A percentile compares a stretch with the other conserved stretches of the same genome.
Evolutionary conservation across 2,888 invertebrate genomes (phyloP).

Genomic region (Notodromas monacha): DNA sequence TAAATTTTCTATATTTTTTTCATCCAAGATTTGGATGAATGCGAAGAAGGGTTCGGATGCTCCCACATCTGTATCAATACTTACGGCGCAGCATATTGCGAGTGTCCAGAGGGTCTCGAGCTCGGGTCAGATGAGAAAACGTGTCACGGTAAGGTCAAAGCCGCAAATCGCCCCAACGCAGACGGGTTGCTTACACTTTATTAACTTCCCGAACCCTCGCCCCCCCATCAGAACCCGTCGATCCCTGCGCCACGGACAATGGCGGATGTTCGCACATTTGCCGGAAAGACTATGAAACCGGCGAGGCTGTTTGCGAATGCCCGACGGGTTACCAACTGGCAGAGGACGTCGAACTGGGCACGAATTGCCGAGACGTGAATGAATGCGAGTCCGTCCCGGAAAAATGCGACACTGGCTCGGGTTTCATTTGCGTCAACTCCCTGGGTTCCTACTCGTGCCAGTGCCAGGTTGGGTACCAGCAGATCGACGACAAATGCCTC

Average conservation of each 20-base stretch:
- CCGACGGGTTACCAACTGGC: constrained; percentile 20
- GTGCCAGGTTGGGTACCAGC: constrained; percentile 40
- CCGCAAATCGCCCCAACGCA: too few relatives aligned
- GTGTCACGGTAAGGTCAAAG: constrained; percentile 13
- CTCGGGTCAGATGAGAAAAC: constrained; percentile 13
- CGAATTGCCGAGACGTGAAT: constrained; percentile 24
- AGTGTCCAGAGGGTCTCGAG: constrained; percentile 21
- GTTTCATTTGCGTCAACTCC: constrained; percentile 46
- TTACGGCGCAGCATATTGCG: constrained; percentile 23
- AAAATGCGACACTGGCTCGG: constrained; percentile 43
- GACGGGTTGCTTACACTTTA: too few relatives aligned
- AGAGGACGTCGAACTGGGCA: too few relatives aligned
- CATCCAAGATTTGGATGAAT: constrained; percentile 15
- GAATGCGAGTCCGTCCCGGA: constrained; percentile 41
- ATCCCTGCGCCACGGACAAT: constrained; percentile 14
- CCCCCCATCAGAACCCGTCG: background rate
- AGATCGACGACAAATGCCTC: constrained; percentile 36
- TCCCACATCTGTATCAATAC: constrained; percentile 22
- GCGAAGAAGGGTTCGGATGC: constrained; percentile 21
- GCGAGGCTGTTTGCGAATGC: constrained; percentile 24
- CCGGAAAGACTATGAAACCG: constrained; percentile 22
- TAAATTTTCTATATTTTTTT: constrained; percentile 8
- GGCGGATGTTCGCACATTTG: constrained; percentile 24
- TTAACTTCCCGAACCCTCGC: too few relatives aligned
- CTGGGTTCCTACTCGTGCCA: constrained; percentile 49